Conservation (phyloP, 2,888 invertebrate species). For the Metallyticus violacea region DNA sequence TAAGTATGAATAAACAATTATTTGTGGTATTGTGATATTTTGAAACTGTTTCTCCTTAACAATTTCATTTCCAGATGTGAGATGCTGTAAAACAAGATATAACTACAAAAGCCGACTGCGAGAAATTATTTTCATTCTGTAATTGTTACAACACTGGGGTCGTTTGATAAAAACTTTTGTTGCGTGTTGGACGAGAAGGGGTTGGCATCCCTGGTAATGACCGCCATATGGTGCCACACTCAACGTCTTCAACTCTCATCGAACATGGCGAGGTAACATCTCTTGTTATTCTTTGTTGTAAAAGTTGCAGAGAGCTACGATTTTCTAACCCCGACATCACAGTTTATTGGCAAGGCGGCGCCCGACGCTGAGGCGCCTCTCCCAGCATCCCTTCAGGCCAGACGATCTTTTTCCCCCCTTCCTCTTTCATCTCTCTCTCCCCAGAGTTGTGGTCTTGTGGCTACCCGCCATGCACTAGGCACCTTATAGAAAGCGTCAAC, state of each 20-base stretch:
- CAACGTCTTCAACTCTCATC: not conserved
- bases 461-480: not conserved
- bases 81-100: no score
- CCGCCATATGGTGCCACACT: not conserved
- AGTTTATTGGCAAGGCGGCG: conserved; percentile 8
- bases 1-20: no score
- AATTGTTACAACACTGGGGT: not conserved
- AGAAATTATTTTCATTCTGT: no score
- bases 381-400: not conserved
- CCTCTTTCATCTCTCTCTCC: not conserved
- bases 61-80: no score
- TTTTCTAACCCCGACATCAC: not conserved
- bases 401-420: not conserved
- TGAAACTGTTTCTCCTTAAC: no score
- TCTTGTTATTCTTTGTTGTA: not conserved
- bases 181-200: not conserved
- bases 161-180: not conserved
- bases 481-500: not conserved
- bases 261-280: no score
- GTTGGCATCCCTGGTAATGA: not conserved
- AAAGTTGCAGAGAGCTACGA: not conserved
- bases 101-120: no score
- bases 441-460: not conserved
- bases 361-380: conserved; percentile 13
- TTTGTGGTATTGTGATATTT: no score